phyloP scores from a whole-genome alignment of 1,140 invertebrate species.

The Calosoma granatense region DNA sequence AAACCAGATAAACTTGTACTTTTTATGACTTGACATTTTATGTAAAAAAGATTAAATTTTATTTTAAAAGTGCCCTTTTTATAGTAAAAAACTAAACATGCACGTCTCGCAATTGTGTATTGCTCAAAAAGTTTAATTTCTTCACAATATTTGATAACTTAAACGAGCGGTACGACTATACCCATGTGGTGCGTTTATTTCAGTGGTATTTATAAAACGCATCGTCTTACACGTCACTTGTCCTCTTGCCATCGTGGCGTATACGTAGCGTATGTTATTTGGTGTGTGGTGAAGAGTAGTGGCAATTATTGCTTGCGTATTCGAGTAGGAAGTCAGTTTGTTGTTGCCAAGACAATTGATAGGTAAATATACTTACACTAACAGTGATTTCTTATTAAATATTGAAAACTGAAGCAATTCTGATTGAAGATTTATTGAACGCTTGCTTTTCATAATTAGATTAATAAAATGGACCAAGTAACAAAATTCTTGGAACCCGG shows the following conservation, averaged over 20 bases:
- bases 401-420: not conserved
- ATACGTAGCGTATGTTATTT: not conserved
- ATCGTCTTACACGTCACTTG: not conserved
- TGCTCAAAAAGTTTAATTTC: too few species aligned
- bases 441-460: not conserved
- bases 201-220: not conserved
- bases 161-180: too few species aligned
- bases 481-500: slow-evolving; percentile 90
- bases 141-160: not conserved
- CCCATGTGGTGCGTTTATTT: too few species aligned
- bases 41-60: too few species aligned
- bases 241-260: not conserved
- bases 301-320: not conserved
- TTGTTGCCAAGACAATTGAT: not conserved
- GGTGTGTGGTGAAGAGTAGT: not conserved
- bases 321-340: not conserved
- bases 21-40: too few species aligned
- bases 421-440: too few species aligned
- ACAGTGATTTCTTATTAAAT: too few species aligned
- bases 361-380: slow-evolving; percentile 4
- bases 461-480: slow-evolving; percentile 89
- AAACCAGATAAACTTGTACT: too few species aligned
- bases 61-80: too few species aligned
- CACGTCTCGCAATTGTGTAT: too few species aligned
- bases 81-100: too few species aligned